Evolutionary conservation across 2,797 vertebrate genomes (phyloP), one percentile per base, ranked within the genome.

Genomic region (Ara ararauna): DNA sequence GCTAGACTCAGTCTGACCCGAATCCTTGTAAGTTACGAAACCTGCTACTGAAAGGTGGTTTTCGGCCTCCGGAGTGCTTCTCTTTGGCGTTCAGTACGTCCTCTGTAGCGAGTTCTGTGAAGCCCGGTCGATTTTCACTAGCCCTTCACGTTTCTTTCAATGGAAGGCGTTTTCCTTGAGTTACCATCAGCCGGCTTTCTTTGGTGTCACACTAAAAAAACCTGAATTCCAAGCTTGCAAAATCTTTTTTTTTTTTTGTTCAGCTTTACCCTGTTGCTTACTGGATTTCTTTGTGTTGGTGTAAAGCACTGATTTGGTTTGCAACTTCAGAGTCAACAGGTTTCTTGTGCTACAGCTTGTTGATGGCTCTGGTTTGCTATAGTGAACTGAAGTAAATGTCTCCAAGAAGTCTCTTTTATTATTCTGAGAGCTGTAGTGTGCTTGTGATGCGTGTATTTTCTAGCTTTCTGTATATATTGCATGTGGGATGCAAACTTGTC

Each of bases 271-370:
- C 8, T 44, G 17, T 58, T 56, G 30, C n/a, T 27, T 30, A 5
- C 9, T 84, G 34, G 8, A 12, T 72, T 78, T 62, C 32, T 87
- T 72, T 21, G 51, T 6, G 88, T 83, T 21, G 27, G 14, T 61
- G 26, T 65, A 44, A 89, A 77, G n/a, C 13, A 5, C 42, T 76
- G 65, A 10, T 73, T 72, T 80, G 24, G 30, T 62, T 90, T 82
- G 30, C n/a, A 80, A 40, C 87, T 94, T 87, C 5, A 23, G 54
- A 48, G 82, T 67, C 91, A 95, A 87, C 70, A 87, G 89, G 90
- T 86, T 78, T 83, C 61, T 62, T 19, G 4, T 64, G 62, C 34
- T 76, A 3, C 42, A 83, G 45, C 85, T 74, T 82, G 45, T 50
- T 7, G 27, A 21, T 50, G 88, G 8, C 51, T 51, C 30, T 7